A percentile compares a stretch with the other conserved stretches of the same genome.
Evolutionary conservation across 2,797 vertebrate genomes (phyloP).

Genomic region (Dermochelys coriacea): DNA sequence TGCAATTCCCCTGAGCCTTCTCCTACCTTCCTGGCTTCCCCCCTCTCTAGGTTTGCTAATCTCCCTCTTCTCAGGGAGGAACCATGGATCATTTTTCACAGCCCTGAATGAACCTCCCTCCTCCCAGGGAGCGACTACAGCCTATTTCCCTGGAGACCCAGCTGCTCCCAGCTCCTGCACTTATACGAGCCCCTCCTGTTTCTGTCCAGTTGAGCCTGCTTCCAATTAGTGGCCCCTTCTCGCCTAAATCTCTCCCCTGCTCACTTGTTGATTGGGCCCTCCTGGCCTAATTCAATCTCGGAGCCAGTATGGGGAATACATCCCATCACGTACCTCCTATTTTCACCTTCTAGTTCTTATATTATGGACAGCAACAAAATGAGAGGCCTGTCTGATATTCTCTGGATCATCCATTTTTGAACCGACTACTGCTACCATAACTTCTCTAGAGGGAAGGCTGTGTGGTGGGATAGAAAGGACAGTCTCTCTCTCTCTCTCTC

Average conservation of each 20-base stretch:
- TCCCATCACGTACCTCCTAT: neutral
- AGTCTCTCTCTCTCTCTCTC: neutral
- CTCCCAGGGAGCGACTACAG: neutral
- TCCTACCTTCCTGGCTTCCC: neutral
- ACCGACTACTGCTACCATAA: neutral
- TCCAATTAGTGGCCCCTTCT: neutral
- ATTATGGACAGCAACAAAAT: slow-evolving; percentile 18
- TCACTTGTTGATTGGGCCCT: neutral
- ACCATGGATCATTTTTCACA: too few species aligned
- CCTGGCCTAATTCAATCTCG: neutral
- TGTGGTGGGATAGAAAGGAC: slow-evolving; percentile 4
- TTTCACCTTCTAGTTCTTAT: slow-evolving; percentile 32
- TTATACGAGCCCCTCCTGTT: neutral
- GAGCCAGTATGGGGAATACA: neutral
- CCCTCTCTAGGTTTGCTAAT: neutral
- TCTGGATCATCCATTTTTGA: neutral
- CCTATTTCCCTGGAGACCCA: neutral
- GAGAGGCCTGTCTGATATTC: slow-evolving; percentile 35
- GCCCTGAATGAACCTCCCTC: neutral
- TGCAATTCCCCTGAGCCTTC: neutral
- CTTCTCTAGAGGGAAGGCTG: neutral
- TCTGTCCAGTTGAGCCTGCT: neutral
- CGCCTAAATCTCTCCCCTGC: neutral
- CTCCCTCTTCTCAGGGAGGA: neutral
- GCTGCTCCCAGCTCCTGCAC: neutral